Conservation (phyloP, 2,797 vertebrate species). For the Coracias cyanogaster region DNA sequence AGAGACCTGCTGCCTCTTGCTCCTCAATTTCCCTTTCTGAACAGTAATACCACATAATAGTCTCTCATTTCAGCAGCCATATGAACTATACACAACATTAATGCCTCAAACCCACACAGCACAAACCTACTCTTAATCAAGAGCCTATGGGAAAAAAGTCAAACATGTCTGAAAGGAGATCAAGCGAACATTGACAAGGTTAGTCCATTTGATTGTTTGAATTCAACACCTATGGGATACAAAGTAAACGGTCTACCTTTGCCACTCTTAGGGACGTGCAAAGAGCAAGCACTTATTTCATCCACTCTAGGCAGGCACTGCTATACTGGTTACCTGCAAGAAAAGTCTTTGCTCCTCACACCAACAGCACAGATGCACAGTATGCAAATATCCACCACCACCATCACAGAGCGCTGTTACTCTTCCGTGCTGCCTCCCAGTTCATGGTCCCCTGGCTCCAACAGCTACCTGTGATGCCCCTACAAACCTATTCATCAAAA, state of each 20-base stretch:
- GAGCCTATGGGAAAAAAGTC: background rate
- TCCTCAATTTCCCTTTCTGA: background rate
- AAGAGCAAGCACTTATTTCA: background rate
- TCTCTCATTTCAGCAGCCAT: background rate
- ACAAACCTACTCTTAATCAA: background rate
- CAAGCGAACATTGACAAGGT: background rate
- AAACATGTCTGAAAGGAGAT: background rate
- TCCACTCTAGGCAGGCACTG: accelerated
- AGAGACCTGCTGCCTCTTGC: background rate
- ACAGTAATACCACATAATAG: background rate
- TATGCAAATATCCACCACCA: background rate
- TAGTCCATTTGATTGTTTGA: conserved; percentile 19
- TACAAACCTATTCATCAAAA: background rate
- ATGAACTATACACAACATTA: background rate
- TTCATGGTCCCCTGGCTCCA: accelerated
- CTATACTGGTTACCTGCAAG: background rate
- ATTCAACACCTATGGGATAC: background rate
- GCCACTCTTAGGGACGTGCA: accelerated
- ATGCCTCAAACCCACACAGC: background rate
- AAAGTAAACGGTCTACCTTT: conserved; percentile 9
- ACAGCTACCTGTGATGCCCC: accelerated
- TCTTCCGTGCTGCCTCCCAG: accelerated
- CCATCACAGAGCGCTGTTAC: accelerated
- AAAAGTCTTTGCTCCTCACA: background rate
- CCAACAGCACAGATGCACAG: background rate